Base-by-base conservation (phyloP, 1,140 invertebrate genomes). In the Hetaerina americana region DNA sequence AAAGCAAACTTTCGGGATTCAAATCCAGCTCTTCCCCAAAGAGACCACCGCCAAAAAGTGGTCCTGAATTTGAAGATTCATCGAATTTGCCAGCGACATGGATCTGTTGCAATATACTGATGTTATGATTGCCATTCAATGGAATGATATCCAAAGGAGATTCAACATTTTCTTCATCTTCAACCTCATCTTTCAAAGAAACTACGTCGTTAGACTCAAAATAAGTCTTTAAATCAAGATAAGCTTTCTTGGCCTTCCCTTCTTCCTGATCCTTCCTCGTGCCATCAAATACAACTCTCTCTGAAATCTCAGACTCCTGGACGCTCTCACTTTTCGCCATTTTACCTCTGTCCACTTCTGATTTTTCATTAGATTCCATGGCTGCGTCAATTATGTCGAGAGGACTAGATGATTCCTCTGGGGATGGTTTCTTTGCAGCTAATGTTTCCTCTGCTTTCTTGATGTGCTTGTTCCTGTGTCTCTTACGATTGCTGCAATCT, bases 401-500 rank as follows among this genome's bases (percentile, higher is more conserved):
- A n/a, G n/a, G n/a, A n/a, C n/a, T n/a, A n/a, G n/a, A n/a, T n/a
- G n/a, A n/a, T n/a, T n/a, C n/a, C n/a, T n/a, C n/a, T n/a, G n/a
- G n/a, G n/a, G n/a, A n/a, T n/a, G n/a, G n/a, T n/a, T n/a, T n/a
- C n/a, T n/a, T n/a, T 3, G 22, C 15, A 57, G 40, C 40, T 18
- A 6, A 8, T 40, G 6, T 40, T 57, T 57, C 10, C n/a, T n/a
- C n/a, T n/a, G 15, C 40, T 57, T 57, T n/a, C 10, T 57, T 12
- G 2, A n/a, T 5, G 31, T 71, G 68, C 5, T 28, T 28, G 8
- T 31, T 18, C 24, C 26, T 18, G 24, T 71, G 70, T 40, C 70
- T 26, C 24, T 71, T 71, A 5, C 70, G 70, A 26, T 71, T 71
- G 31, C 70, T 71, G 5, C 28, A 71, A 26, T 71, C 70, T 0